These are phyloP conservation scores for Pangasianodon gigas DNA, from an alignment of 2,113 vertebrate species.

Conservation along the genomic window DNA sequence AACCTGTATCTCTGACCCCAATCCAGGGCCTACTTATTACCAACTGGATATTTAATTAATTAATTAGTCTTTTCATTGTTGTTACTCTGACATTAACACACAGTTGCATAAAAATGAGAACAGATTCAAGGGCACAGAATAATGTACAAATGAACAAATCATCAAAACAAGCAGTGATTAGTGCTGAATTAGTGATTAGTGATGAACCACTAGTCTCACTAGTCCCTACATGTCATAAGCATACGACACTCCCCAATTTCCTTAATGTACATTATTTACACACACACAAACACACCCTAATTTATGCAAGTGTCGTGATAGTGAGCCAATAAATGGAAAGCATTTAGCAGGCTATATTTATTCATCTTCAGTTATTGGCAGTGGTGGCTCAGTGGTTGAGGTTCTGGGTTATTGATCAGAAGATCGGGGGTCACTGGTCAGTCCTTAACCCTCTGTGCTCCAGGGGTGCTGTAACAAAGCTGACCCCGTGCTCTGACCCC, in stretches of 20 bases:
- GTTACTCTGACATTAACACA: neutral
- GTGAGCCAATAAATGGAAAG: neutral
- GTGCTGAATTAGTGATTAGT: too few species aligned
- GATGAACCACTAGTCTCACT: neutral
- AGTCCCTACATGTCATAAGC: neutral
- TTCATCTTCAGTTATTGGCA: neutral
- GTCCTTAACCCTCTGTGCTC: too few species aligned
- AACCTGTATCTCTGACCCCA: neutral
- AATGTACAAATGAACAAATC: neutral
- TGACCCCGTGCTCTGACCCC: neutral
- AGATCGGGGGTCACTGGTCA: neutral
- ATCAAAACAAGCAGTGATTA: neutral
- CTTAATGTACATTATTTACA: neutral
- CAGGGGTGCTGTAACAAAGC: too few species aligned
- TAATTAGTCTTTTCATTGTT: neutral
- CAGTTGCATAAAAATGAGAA: neutral
- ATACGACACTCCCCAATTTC: neutral
- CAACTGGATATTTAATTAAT: neutral
- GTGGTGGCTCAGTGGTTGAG: neutral
- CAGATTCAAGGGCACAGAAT: neutral
- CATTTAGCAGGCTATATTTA: neutral
- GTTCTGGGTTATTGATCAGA: neutral
- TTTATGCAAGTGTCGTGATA: neutral
- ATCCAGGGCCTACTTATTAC: neutral
- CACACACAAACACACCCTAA: neutral